These are phyloP conservation scores for Buteo buteo DNA, from an alignment of 2,113 vertebrate species.

Conservation along the genomic window DNA sequence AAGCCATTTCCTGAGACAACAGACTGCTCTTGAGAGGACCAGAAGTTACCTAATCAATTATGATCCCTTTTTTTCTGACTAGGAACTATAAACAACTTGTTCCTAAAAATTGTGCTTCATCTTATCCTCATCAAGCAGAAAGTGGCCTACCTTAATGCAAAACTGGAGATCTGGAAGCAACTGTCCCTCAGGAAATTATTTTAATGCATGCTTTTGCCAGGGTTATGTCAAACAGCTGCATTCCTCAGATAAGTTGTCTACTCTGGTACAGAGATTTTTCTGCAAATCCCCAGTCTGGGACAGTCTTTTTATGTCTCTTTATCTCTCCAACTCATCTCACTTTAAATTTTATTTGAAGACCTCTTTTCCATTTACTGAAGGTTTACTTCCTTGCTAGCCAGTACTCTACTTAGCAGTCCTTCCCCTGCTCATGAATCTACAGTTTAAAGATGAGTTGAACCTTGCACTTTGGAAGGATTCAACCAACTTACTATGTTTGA, in stretches of 20 bases:
- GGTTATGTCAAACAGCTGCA: conserved; percentile 26
- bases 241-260: conserved; percentile 8
- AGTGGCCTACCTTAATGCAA: not conserved
- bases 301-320: not conserved
- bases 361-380: not conserved
- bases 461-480: not conserved
- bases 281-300: not conserved
- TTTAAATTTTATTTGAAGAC: conserved; percentile 10
- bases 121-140: not conserved
- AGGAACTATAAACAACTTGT: not conserved
- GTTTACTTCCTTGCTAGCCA: not conserved
- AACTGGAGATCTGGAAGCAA: not conserved
- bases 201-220: not conserved
- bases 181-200: not conserved
- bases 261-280: not conserved
- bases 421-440: not conserved
- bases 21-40: not conserved
- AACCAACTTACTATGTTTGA: not conserved
- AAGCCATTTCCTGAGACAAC: not conserved
- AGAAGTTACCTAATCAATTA: not conserved
- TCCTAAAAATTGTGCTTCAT: not conserved
- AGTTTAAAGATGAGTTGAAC: not conserved
- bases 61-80: not conserved
- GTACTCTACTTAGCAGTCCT: not conserved
- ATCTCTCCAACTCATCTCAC: not conserved